Base-by-base conservation (phyloP, 1,140 invertebrate genomes). In the Aphis gossypii region DNA sequence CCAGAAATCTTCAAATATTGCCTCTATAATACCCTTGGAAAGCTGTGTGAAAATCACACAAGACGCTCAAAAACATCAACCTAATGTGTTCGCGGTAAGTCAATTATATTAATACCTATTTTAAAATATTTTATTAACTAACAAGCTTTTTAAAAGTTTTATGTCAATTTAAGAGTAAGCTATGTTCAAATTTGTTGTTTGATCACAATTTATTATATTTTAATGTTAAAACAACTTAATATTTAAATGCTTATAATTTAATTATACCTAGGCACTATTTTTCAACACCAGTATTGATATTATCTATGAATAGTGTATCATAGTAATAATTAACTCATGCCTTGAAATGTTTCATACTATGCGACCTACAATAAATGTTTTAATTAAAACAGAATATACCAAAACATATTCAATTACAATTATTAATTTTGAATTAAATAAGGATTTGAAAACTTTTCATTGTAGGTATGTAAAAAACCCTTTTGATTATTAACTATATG, bases 41-140 rank as follows among this genome's bases (percentile, higher is more conserved):
- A 97, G 98, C 95, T 98, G 98, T 95, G 96, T 98, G 38, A 98
- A 98, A 96, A 98, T 98, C 95, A 96, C 97, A 76, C 96, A 96
- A 95, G 94, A 95, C 89, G 93, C 95, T 46, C 96, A 96, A 41
- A 96, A 96, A 94, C 95, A 96, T 94, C 96, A 96, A 94, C 95
- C 95, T 2, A 95, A 96, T 95, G 96, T 96, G 4, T 96, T 96
- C 94, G 95, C 95, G 46, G 96, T 96, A 95, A 95, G 95, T 95
- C 92, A 56, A 38, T 44, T 94, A 18, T 82, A 41, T 41, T 2
- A 41, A 41, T 41, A 41, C 38, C 38, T 94, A 48, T 60, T 38
- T 60, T 5, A 46, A 56, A 38, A 46, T 48, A 87, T 48, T 11
- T 87, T 48, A 30, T 14, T 48, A 68, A 68, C 18, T n/a, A n/a